Evolutionary conservation across 2,797 vertebrate genomes (phyloP).

Genomic region (Thripadectes ignobilis): DNA sequence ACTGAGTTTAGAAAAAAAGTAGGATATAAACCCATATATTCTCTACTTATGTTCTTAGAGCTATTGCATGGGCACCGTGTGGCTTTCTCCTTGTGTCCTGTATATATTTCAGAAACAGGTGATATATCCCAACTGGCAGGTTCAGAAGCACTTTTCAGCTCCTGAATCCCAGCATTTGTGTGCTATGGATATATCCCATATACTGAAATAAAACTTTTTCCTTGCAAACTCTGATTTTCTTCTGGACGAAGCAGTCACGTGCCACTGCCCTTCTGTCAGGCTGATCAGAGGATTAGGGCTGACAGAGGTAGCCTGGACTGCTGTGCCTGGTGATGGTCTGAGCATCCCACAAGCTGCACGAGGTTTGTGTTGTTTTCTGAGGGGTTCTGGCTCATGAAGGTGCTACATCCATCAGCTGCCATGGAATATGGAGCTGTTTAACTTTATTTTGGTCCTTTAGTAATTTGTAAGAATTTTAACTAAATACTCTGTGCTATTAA

Average conservation of each 20-base stretch:
- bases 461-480: background rate
- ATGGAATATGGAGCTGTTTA: background rate
- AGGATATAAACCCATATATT: background rate
- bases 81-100: background rate
- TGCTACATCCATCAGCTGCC: background rate
- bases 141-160: background rate
- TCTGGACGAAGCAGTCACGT: background rate
- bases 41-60: background rate
- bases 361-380: background rate
- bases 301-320: background rate
- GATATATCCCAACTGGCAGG: background rate
- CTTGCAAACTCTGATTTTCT: background rate
- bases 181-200: background rate
- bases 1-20: background rate
- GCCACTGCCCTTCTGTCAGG: rapidly evolving
- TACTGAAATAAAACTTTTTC: background rate
- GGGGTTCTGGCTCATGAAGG: background rate
- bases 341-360: background rate
- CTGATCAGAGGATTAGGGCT: background rate
- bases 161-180: background rate
- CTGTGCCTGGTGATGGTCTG: background rate
- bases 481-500: background rate
- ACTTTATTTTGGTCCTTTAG: background rate
- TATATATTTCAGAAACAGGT: background rate
- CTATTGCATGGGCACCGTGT: background rate